These are phyloP conservation scores for Calcarius lapponicus DNA, from an alignment of 2,797 vertebrate species.

Conservation along the genomic window DNA sequence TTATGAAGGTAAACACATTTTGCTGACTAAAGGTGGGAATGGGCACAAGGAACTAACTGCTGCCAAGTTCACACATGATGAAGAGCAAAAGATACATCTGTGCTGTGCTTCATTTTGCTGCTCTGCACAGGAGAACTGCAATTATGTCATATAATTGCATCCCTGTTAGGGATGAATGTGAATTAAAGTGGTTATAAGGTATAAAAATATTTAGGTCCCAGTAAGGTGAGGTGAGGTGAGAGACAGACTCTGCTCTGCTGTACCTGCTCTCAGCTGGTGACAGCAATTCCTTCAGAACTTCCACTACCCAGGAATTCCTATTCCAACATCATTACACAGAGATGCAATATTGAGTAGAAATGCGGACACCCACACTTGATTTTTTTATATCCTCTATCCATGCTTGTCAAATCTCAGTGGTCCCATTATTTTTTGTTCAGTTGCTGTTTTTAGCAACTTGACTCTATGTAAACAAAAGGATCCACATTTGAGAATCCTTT, in stretches of 20 bases:
- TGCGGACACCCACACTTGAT: neutral
- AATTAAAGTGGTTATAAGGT: neutral
- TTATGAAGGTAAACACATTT: neutral
- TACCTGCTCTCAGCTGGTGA: neutral
- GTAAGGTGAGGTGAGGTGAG: neutral
- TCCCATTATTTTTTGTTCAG: neutral
- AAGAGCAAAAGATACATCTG: neutral
- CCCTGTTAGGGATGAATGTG: neutral
- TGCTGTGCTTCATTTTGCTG: neutral
- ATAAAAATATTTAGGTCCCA: neutral
- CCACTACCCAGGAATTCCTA: neutral
- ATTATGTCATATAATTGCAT: neutral
- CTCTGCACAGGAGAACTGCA: neutral
- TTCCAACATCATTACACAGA: neutral
- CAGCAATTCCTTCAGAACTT: neutral
- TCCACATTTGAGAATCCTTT: neutral
- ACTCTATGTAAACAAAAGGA: accelerated
- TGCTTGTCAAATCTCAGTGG: neutral
- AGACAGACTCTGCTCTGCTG: neutral
- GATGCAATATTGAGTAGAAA: neutral
- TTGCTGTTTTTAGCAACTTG: neutral
- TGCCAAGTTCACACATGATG: neutral
- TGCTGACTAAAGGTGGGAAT: neutral
- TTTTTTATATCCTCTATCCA: neutral
- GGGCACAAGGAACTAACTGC: neutral